Base-by-base conservation (phyloP, 2,888 invertebrate genomes). In the Nephrotoma flavescens region DNA sequence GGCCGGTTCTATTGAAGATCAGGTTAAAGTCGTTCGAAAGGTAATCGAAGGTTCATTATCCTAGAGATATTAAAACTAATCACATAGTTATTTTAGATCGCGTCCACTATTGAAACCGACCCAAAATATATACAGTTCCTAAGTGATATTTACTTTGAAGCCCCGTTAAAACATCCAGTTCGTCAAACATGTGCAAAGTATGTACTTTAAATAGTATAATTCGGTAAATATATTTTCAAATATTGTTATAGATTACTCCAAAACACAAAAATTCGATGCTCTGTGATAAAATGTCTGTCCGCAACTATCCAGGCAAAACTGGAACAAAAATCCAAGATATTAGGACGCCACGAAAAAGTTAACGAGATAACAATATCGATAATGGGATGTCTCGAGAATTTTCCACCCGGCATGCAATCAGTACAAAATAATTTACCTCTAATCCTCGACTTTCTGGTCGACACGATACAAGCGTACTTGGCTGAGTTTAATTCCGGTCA, bases 91-190 rank as follows among this genome's bases (percentile, higher is more conserved):
- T 86, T 86, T 12, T 86, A 90, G 89, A 88, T 89, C 83, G 71
- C 71, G 11, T 71, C 71, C 71, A 71, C 31, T 71, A 71, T 71
- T 71, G 71, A 71, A 12, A 71, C 4, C 4, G 31, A 31, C 9
- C 71, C 71, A 2, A 71, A 71, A 5, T 71, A 71, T 71, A 87
- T 91, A 15, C 89, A 89, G 88, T 90, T 92, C 87, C 88, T 92
- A 3, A 89, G 91, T 31, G 90, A 91, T 87, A 86, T 92, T 0
- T 90, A 90, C 41, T 90, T 92, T 83, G 88, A 88, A 87, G 89
- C 90, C 47, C 90, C 91, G 0, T 88, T 90, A 0, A 92, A 91
- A 87, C 92, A 92, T 89, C 91, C 92, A 6, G 89, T 92, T 19
- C 91, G 92, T 86, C 91, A 90, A 88, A 89, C 91, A 87, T 88